Conservation (phyloP, 2,113 vertebrate species). For the Coregonus clupeaformis region DNA sequence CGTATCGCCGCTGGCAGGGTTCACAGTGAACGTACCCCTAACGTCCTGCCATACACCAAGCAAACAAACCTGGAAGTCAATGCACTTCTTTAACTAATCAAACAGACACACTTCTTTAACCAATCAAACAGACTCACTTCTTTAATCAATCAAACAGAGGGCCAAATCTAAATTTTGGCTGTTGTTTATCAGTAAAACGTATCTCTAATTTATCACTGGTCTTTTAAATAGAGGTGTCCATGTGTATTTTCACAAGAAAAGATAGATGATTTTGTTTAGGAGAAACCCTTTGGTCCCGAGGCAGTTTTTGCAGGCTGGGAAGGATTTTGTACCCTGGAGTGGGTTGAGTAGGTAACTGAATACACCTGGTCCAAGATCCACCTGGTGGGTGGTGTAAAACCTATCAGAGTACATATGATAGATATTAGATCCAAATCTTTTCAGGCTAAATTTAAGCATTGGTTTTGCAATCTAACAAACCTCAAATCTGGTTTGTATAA, state of each 20-base stretch:
- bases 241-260: constrained; percentile 51
- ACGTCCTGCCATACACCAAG: constrained; percentile 54
- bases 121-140: too few relatives aligned
- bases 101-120: too few relatives aligned
- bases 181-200: constrained; percentile 52
- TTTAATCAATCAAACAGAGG: constrained; percentile 31
- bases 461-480: neutral
- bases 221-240: constrained; percentile 33
- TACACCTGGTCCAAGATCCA: neutral
- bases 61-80: constrained; percentile 19
- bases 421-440: neutral
- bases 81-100: neutral
- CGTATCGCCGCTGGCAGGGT: constrained; percentile 33
- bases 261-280: constrained; percentile 44
- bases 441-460: neutral
- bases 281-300: constrained; percentile 5
- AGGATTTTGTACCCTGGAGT: neutral
- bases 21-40: constrained; percentile 47
- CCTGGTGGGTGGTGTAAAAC: neutral
- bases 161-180: constrained; percentile 38
- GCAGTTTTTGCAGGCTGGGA: constrained; percentile 11
- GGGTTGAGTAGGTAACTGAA: neutral
- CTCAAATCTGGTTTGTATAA: neutral
- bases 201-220: constrained; percentile 40
- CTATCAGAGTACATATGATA: neutral